phyloP scores from a whole-genome alignment of 2,113 vertebrate species.

The Lampris megalopsis region DNA sequence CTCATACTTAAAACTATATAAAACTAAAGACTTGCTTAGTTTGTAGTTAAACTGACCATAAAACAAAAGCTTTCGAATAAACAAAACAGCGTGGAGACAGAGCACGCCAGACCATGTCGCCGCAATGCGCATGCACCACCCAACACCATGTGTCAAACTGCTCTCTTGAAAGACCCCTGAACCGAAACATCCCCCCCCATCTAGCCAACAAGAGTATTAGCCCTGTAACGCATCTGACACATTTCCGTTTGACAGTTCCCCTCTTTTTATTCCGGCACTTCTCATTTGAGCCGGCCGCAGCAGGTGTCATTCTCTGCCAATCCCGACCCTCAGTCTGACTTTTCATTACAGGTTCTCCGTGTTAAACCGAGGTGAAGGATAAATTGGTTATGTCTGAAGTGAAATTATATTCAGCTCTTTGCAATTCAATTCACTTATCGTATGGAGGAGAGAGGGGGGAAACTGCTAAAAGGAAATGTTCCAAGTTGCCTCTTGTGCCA shows the following conservation, averaged over 20 bases:
- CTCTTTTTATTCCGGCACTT: slow-evolving; percentile 79
- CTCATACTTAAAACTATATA: too few relatives aligned
- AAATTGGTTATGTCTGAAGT: slow-evolving; percentile 84
- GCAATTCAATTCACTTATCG: slow-evolving; percentile 75
- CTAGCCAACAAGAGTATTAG: slow-evolving; percentile 64
- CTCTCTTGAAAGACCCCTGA: slow-evolving; percentile 53
- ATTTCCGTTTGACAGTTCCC: slow-evolving; percentile 75
- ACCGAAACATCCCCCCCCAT: slow-evolving; percentile 57
- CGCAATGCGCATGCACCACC: too few relatives aligned
- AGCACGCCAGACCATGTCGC: too few relatives aligned
- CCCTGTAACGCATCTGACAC: slow-evolving; percentile 69
- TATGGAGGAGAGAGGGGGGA: slow-evolving; percentile 33
- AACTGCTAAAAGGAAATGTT: slow-evolving; percentile 57
- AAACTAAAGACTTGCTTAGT: too few relatives aligned
- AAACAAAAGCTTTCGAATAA: too few relatives aligned
- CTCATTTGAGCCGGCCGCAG: slow-evolving; percentile 81
- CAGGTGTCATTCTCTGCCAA: slow-evolving; percentile 82
- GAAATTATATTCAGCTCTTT: slow-evolving; percentile 79
- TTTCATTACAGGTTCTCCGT: slow-evolving; percentile 74
- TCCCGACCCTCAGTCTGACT: slow-evolving; percentile 59
- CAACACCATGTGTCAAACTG: not conserved
- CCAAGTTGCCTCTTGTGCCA: slow-evolving; percentile 51
- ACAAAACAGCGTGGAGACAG: too few relatives aligned
- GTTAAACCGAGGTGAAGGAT: slow-evolving; percentile 69
- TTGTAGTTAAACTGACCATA: too few relatives aligned